These are phyloP conservation scores for Dilophus febrilis DNA, from an alignment of 2,888 invertebrate species.

Conservation along the genomic window DNA sequence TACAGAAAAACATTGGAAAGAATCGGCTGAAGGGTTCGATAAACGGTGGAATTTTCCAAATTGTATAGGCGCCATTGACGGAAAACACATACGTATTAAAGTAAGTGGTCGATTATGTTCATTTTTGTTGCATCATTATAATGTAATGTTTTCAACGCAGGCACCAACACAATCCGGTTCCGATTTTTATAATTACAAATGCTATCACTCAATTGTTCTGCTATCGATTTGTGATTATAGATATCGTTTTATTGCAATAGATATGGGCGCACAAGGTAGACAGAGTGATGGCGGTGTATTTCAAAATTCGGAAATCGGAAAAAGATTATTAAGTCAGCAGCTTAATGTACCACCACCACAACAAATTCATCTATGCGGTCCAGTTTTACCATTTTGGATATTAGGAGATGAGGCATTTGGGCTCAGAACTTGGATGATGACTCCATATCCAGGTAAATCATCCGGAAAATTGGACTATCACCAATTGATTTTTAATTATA, in stretches of 20 bases:
- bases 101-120: too few relatives aligned
- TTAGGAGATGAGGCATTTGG: constrained; percentile 1
- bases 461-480: neutral
- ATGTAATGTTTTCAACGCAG: too few relatives aligned
- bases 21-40: too few relatives aligned
- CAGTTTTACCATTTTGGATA: neutral
- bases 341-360: neutral
- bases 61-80: too few relatives aligned
- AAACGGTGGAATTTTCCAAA: too few relatives aligned
- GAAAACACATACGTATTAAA: too few relatives aligned
- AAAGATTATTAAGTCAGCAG: neutral
- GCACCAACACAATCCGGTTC: neutral
- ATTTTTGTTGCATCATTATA: too few relatives aligned
- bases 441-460: neutral
- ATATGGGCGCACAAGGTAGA: neutral
- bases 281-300: constrained; percentile 2
- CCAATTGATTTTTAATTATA: neutral
- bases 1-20: too few relatives aligned
- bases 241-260: constrained; percentile 2
- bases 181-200: constrained; percentile 2
- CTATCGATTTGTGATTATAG: constrained; percentile 1
- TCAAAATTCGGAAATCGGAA: neutral
- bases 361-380: neutral
- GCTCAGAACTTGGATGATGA: neutral
- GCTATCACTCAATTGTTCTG: neutral